Conservation (phyloP, 2,797 vertebrate genomes). For the Sarcophilus harrisii region DNA sequence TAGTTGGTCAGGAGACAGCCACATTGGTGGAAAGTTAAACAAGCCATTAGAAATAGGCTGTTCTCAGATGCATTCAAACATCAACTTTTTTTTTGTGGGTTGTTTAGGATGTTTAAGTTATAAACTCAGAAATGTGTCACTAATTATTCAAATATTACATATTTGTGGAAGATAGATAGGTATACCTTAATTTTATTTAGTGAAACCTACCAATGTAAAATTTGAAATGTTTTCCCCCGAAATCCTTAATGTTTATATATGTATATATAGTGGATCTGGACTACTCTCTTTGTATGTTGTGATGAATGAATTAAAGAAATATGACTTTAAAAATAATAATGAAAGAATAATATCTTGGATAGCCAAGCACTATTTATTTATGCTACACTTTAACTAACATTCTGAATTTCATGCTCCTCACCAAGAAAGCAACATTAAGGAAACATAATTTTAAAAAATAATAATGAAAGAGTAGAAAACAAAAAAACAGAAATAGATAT, state of each 20-base stretch:
- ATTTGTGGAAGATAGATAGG: not conserved
- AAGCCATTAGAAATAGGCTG: not conserved
- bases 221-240: not conserved
- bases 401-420: no score
- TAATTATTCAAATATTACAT: not conserved
- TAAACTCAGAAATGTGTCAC: not conserved
- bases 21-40: not conserved
- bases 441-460: not conserved
- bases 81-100: not conserved
- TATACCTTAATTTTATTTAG: not conserved
- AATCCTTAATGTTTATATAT: not conserved
- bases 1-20: not conserved
- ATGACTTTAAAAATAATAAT: not conserved
- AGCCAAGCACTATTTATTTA: no score
- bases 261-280: not conserved
- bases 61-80: not conserved
- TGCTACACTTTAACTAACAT: no score
- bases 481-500: not conserved
- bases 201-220: not conserved
- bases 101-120: not conserved
- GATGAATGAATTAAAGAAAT: not conserved
- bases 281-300: not conserved
- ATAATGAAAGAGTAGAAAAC: not conserved
- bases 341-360: not conserved
- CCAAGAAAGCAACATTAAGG: not conserved